Evolutionary conservation across 2,888 invertebrate genomes (phyloP), one percentile per base, ranked within the genome.

Genomic region (Myopa tessellatipennis): DNA sequence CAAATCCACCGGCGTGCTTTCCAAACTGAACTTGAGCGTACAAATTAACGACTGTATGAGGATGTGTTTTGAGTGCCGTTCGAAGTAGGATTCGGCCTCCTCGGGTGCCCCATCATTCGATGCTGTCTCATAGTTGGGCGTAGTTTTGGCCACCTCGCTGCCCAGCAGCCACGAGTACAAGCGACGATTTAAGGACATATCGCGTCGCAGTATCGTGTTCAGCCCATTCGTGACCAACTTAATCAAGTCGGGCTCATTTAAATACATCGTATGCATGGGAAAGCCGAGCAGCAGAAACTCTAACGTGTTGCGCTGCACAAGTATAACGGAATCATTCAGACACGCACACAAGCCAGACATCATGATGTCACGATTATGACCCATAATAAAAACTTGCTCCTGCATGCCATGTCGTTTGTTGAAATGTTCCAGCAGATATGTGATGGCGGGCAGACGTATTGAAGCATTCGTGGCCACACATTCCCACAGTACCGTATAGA

Each of bases 401-500:
- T 95, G 93, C 92, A 95, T 94, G 65, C 93, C 91, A 80, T 93
- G 89, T 83, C 93, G 93, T 86, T 93, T 93, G 86, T 95, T 95
- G 85, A 94, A 96, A 88, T 96, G 95, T 58, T 92, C 91, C 80
- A 95, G 89, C 71, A 96, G 92, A 87, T 94, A 97, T 68, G 93
- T 93, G 82, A 96, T 93, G 16, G 96, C 97, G 4, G 96, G 95
- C 81, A 96, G 90, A 74, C 97, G 92, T 52, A 96, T 94, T 5
- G 93, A 92, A 40, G 95, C 93, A 88, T 95, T 95, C 68, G 94
- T 93, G 58, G 94, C 92, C 73, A 97, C 92, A 85, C 95, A 95
- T 85, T 95, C 94, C 97, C 97, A 97, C 65, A 97, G 90, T 86
- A 95, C 95, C 1, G 95, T 94, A 89, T 95, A 97, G 90, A 97